Percentiles rank a stretch among this genome's conserved stretches.
phyloP scores from a whole-genome alignment of 2,797 vertebrate genomes.

The Sebastes elongatus region DNA sequence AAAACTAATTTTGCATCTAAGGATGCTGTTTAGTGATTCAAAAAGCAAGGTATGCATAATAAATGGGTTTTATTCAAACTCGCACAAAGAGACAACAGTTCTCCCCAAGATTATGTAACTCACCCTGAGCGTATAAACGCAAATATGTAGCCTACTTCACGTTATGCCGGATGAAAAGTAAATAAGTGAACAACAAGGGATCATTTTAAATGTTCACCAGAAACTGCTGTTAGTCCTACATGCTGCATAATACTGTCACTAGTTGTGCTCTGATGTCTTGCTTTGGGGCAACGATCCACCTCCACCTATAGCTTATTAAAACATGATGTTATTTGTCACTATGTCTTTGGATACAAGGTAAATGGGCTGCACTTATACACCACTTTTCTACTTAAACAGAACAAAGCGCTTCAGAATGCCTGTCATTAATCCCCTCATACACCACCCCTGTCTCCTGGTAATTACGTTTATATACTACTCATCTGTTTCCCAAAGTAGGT shows the following conservation, averaged over 20 bases:
- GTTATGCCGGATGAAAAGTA: conserved; percentile 9
- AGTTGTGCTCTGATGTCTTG: conserved; percentile 4
- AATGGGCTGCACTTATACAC: not conserved
- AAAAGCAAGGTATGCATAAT: not conserved
- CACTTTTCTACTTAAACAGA: not conserved
- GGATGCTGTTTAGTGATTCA: conserved; percentile 18
- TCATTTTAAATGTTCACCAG: not conserved
- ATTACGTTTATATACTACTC: not conserved
- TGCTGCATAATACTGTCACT: not conserved
- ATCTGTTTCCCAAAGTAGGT: not conserved
- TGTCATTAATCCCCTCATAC: conserved; percentile 8
- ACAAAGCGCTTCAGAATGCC: not conserved
- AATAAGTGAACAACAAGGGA: conserved; percentile 4
- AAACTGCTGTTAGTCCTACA: not conserved
- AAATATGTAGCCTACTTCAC: conserved; percentile 9
- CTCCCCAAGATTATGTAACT: conserved; percentile 18
- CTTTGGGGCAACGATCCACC: conserved; percentile 12
- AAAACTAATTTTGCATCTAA: conserved; percentile 29
- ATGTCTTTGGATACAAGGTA: not conserved
- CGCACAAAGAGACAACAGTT: conserved; percentile 19
- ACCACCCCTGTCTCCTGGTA: not conserved
- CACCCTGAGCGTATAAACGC: conserved; percentile 7
- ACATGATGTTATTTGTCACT: not conserved
- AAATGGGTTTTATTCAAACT: conserved; percentile 24
- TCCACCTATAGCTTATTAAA: conserved; percentile 25